phyloP scores from a whole-genome alignment of 2,888 invertebrate species.

The Chydorus sphaericus region DNA sequence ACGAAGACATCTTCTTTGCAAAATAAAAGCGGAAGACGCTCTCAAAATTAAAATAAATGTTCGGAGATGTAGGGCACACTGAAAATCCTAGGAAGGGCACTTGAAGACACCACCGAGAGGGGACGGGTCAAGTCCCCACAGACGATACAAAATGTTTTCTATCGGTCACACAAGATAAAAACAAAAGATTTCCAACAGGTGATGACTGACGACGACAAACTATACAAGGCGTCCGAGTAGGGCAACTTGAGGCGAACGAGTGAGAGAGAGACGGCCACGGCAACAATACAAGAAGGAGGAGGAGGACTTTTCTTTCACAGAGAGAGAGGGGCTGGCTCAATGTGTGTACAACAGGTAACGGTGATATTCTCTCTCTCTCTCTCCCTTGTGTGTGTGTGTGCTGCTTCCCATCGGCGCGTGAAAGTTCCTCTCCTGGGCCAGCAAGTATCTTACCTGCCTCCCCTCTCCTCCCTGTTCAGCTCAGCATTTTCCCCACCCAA shows the following conservation, averaged over 20 bases:
- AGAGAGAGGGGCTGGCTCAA: too few species aligned
- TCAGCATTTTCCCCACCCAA: too few species aligned
- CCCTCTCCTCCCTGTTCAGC: too few species aligned
- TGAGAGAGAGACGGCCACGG: not conserved
- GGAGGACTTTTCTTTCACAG: too few species aligned
- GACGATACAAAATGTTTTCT: not conserved
- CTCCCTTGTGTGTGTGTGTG: not conserved
- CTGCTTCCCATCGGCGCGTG: constrained; percentile 8
- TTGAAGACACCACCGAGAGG: not conserved
- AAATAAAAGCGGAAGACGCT: too few species aligned
- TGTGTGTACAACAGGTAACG: too few species aligned
- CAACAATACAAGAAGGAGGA: too few species aligned
- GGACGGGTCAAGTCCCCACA: not conserved
- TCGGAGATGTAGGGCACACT: not conserved
- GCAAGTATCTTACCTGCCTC: too few species aligned
- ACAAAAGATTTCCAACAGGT: too few species aligned
- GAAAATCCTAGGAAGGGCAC: too few species aligned
- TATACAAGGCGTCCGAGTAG: constrained; percentile 1
- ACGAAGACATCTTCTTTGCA: not conserved
- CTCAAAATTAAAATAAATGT: not conserved
- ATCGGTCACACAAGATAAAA: not conserved
- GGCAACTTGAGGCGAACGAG: not conserved
- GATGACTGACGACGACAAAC: too few species aligned
- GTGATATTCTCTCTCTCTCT: not conserved
- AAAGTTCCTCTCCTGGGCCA: constrained; percentile 6